Conservation (phyloP, 2,113 vertebrate species). For the Catharus fuscescens region DNA sequence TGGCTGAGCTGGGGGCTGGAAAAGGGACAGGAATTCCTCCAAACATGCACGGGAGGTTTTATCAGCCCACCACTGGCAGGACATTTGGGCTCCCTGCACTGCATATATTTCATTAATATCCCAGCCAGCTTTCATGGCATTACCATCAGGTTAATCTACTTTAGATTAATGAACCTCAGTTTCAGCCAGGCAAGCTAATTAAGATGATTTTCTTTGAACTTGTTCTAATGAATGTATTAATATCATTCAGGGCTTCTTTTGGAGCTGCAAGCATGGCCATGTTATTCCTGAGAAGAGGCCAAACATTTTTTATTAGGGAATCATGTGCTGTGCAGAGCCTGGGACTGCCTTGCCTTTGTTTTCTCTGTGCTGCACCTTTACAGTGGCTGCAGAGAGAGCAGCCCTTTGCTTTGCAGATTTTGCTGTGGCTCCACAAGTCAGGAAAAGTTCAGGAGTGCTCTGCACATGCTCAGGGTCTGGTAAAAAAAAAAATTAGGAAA, state of each 20-base stretch:
- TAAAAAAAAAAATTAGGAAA: neutral
- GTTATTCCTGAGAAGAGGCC: conserved; percentile 69
- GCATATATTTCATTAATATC: conserved; percentile 60
- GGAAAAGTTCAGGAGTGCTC: neutral
- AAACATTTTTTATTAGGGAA: conserved; percentile 63
- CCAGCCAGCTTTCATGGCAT: conserved; percentile 63
- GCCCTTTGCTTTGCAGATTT: conserved; percentile 11
- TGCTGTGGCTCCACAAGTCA: neutral
- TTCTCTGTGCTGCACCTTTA: conserved; percentile 26
- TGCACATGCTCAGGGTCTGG: neutral
- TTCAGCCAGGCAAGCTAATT: conserved; percentile 73
- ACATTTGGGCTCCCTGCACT: conserved; percentile 53
- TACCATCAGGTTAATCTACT: conserved; percentile 68
- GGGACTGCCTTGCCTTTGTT: conserved; percentile 55
- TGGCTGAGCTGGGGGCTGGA: neutral
- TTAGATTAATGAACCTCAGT: conserved; percentile 66
- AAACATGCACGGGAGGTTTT: neutral
- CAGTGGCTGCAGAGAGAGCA: neutral
- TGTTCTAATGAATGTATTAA: conserved; percentile 69
- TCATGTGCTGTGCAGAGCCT: conserved; percentile 46
- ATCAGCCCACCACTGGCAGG: neutral
- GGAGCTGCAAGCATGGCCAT: conserved; percentile 66
- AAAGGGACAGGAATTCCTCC: neutral
- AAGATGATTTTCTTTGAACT: conserved; percentile 72
- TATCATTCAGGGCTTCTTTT: conserved; percentile 63